phyloP scores from a whole-genome alignment of 2,888 invertebrate species.

The Drosophila peninsularis region DNA sequence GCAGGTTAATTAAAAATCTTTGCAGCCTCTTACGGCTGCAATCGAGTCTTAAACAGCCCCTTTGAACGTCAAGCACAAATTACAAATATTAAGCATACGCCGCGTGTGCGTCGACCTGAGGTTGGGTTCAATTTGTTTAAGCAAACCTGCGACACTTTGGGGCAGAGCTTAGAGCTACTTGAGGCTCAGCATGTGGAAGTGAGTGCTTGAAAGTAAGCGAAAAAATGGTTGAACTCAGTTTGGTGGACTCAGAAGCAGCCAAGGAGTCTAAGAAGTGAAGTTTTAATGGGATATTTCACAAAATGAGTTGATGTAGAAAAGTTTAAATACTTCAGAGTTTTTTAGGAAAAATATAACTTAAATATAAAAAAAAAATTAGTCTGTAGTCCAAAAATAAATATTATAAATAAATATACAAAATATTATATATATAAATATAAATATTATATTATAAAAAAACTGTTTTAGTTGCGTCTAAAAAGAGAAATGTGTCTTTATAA shows the following conservation, averaged over 20 bases:
- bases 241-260: background rate
- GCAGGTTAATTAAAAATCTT: constrained; percentile 47
- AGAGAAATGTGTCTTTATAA: no score
- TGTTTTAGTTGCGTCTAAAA: no score
- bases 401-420: no score
- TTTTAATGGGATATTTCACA: background rate
- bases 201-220: background rate
- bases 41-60: background rate
- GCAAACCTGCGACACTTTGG: background rate
- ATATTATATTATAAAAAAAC: no score
- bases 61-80: constrained; percentile 6
- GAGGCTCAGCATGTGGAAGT: background rate
- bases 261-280: background rate
- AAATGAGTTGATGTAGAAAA: background rate
- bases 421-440: no score
- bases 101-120: background rate
- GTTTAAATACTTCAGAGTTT: no score
- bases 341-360: background rate
- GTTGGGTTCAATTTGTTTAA: background rate
- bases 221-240: background rate
- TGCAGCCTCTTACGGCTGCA: constrained; percentile 11
- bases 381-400: no score
- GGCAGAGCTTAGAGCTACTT: background rate
- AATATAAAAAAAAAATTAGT: background rate
- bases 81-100: constrained; percentile 20